Conservation (phyloP, 2,888 invertebrate species). For the Autographa gamma region DNA sequence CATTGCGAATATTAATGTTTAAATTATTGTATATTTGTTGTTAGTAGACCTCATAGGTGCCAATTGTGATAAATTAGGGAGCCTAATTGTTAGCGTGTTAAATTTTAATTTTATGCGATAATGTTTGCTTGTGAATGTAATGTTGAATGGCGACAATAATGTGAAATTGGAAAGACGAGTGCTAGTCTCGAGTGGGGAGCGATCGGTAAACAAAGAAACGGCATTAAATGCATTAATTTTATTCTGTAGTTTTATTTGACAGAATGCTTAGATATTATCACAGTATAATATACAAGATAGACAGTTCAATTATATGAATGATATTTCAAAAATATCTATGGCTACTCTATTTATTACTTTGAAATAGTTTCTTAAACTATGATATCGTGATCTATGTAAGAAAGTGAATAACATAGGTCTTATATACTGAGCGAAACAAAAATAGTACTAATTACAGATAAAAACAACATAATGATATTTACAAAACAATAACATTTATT, state of each 20-base stretch:
- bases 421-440: background rate
- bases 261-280: slow-evolving; percentile 1
- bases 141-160: slow-evolving; percentile 66
- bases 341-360: background rate
- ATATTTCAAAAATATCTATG: background rate
- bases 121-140: slow-evolving; percentile 68
- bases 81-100: slow-evolving; percentile 80
- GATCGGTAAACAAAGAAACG: slow-evolving; percentile 78
- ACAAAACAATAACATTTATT: background rate
- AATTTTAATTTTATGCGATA: slow-evolving; percentile 70
- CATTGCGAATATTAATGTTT: slow-evolving; percentile 77
- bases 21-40: slow-evolving; percentile 77
- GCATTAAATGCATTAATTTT: slow-evolving; percentile 87
- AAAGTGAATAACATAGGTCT: background rate
- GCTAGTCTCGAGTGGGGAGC: slow-evolving; percentile 70
- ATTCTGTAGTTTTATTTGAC: slow-evolving; percentile 70
- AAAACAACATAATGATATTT: background rate
- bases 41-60: slow-evolving; percentile 85
- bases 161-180: slow-evolving; percentile 65
- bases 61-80: slow-evolving; percentile 88
- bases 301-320: background rate
- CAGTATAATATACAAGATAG: slow-evolving; percentile 12
- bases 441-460: background rate
- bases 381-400: background rate
- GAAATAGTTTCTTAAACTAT: background rate